Base-by-base conservation (phyloP, 2,888 invertebrate genomes). In the Acanthopleura granulata region DNA sequence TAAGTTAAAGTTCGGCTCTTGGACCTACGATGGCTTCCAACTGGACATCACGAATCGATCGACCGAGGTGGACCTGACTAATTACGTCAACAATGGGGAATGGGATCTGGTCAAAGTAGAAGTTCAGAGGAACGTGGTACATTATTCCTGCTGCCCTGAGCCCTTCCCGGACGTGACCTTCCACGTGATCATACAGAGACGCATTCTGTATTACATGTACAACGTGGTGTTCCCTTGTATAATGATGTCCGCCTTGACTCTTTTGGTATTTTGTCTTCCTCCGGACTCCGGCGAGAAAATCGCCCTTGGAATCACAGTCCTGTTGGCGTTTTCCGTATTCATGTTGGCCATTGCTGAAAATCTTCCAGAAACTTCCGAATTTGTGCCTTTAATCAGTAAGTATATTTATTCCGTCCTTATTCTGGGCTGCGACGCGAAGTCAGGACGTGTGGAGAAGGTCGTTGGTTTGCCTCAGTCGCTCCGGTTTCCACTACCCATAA, bases 161-260 rank as follows among this genome's bases (percentile, higher is more conserved):
- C 88, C 90, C 0, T 90, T 87, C 76, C 90, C 90, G 61, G 90
- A 90, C 78, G 74, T 90, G 80, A 91, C 91, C 61, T 90, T 92
- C 80, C 90, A 89, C 76, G 86, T 92, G 61, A 89, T 90, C 75
- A 92, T 93, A 73, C 89, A 92, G 22, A 85, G 92, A 27, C 91
- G 92, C 78, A 92, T 91, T 0, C 86, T 92, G 74, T 90, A 89
- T 80, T 90, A 89, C 83, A 90, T 92, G 88, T 92, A 92, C 89
- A 93, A 93, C 86, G 91, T 93, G 50, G 91, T 93, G 49, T 91
- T 92, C 80, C 93, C 93, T 9, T 93, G 93, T 83, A 91, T 92
- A 80, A 92, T 93, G 92, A 92, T 93, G 95, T 72, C 92, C 91
- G 75, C 95, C 93, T 87, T 93, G 71, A 93, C 93, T 0, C 87